Evolutionary conservation across 2,888 invertebrate species (phyloP).

Genomic region (Venusia cambrica): DNA sequence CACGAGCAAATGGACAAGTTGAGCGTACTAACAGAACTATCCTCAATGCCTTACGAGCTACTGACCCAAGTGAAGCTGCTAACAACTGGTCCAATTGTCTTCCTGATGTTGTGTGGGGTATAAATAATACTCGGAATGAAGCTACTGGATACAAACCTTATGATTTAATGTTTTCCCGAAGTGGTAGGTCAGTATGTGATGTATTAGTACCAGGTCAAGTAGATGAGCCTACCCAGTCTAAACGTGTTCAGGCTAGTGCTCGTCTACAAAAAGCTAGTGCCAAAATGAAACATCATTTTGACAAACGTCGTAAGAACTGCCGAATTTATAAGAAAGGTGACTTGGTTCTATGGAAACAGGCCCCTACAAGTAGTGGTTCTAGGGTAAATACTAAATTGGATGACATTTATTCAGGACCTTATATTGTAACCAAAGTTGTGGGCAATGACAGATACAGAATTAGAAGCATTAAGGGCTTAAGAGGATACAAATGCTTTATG

Average conservation of each 20-base stretch:
- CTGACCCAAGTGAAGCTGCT: slow-evolving; percentile 26
- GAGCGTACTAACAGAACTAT: slow-evolving; percentile 30
- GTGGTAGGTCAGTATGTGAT: slow-evolving; percentile 1
- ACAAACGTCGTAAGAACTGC: slow-evolving; percentile 1
- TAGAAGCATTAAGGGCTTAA: slow-evolving; percentile 30
- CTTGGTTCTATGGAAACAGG: slow-evolving; percentile 7
- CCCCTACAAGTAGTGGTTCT: slow-evolving; percentile 1
- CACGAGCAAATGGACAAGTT: slow-evolving; percentile 33
- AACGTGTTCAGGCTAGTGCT: slow-evolving; percentile 2
- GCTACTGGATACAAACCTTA: slow-evolving; percentile 26
- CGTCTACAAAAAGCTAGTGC: slow-evolving; percentile 2
- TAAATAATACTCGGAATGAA: slow-evolving; percentile 25
- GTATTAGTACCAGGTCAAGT: not conserved
- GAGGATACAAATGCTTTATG: slow-evolving; percentile 9
- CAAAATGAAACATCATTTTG: slow-evolving; percentile 4
- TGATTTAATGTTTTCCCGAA: slow-evolving; percentile 29
- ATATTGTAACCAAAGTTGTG: slow-evolving; percentile 26
- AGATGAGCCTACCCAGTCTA: not conserved
- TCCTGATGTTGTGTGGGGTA: slow-evolving; percentile 28
- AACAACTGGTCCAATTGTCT: slow-evolving; percentile 31
- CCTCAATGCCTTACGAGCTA: slow-evolving; percentile 13
- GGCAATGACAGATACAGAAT: slow-evolving; percentile 36
- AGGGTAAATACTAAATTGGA: slow-evolving; percentile 18
- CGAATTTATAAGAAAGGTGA: slow-evolving; percentile 3
- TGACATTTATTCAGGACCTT: slow-evolving; percentile 33